These are phyloP conservation scores for Chamaea fasciata DNA, from an alignment of 2,113 vertebrate species.

Conservation along the genomic window DNA sequence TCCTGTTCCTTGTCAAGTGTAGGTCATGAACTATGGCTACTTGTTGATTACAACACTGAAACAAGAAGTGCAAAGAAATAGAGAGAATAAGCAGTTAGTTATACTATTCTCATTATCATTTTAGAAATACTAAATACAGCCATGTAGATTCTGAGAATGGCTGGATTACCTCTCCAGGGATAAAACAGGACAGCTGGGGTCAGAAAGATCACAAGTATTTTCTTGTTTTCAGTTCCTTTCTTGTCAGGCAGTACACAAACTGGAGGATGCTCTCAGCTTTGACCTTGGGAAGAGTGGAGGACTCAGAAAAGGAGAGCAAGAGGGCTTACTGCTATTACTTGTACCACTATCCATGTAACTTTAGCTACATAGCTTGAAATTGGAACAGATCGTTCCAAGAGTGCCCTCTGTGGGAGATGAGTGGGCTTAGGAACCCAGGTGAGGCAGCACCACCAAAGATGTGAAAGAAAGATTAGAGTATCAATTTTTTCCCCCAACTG, in stretches of 20 bases:
- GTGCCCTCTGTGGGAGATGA: not conserved
- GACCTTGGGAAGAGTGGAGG: not conserved
- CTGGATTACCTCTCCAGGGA: not conserved
- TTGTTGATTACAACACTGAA: not conserved
- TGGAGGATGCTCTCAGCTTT: not conserved
- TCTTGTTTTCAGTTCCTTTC: not conserved
- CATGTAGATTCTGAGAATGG: not conserved
- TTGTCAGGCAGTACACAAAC: not conserved
- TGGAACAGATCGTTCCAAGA: not conserved
- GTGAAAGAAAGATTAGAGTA: not conserved
- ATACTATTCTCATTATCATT: not conserved
- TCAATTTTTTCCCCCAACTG: fast-evolving
- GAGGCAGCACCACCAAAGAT: not conserved
- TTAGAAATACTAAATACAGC: not conserved
- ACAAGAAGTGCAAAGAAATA: not conserved
- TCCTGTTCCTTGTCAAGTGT: not conserved
- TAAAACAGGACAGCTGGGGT: not conserved
- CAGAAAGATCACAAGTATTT: not conserved
- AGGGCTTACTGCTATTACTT: fast-evolving
- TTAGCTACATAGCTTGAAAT: not conserved
- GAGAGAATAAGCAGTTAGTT: not conserved
- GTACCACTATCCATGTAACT: fast-evolving
- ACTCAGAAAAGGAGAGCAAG: not conserved
- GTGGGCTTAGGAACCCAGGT: not conserved
- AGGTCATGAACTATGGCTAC: not conserved